phyloP scores from a whole-genome alignment of 2,888 invertebrate species.

The Leptinotarsa peninsularis region DNA sequence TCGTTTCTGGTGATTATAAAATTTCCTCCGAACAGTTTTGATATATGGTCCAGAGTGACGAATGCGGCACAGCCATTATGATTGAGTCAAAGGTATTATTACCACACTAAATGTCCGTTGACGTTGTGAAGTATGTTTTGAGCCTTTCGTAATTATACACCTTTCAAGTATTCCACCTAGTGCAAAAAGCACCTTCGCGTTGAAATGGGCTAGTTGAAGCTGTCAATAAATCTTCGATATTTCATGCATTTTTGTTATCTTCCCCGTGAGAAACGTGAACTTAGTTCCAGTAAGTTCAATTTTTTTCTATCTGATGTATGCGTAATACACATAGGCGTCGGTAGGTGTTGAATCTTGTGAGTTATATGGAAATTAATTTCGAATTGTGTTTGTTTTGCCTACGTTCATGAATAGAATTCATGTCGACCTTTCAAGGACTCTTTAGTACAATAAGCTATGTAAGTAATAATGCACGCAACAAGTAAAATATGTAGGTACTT shows the following conservation, averaged over 20 bases:
- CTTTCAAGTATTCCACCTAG: conserved; percentile 18
- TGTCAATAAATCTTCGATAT: conserved; percentile 25
- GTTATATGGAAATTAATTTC: too few species aligned
- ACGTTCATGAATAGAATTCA: too few species aligned
- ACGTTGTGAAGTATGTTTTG: conserved; percentile 17
- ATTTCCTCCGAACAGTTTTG: neutral
- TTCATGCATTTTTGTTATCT: conserved; percentile 18
- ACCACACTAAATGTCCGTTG: neutral
- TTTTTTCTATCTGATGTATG: neutral
- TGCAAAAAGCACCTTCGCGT: conserved; percentile 17
- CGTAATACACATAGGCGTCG: conserved; percentile 7
- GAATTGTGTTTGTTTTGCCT: too few species aligned
- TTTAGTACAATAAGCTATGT: too few species aligned
- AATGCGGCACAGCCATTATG: neutral
- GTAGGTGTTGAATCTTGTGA: neutral
- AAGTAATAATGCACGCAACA: too few species aligned
- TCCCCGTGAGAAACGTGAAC: conserved; percentile 26
- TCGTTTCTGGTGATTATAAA: neutral
- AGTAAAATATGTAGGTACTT: too few species aligned
- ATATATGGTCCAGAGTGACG: neutral
- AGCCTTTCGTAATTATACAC: conserved; percentile 15
- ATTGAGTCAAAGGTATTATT: conserved; percentile 5
- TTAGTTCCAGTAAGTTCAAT: conserved; percentile 8
- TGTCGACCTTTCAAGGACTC: too few species aligned
- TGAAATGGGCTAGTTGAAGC: conserved; percentile 22